Conservation (phyloP, 2,888 invertebrate species). For the Ochlodes sylvanus region DNA sequence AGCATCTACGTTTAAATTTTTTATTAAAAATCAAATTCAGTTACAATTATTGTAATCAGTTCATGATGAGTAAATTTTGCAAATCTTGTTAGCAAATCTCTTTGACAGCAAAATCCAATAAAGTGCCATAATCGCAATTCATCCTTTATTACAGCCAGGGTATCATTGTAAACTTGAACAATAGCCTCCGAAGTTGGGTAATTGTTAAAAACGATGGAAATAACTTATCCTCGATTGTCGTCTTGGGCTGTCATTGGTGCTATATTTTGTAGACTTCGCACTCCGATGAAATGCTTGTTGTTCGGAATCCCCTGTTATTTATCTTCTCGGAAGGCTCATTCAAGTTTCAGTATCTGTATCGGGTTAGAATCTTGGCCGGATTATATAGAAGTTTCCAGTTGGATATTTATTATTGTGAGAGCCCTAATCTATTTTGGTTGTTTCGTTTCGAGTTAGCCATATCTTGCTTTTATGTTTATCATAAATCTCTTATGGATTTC, state of each 20-base stretch:
- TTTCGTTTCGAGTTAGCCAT: constrained; percentile 34
- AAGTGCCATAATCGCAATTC: constrained; percentile 40
- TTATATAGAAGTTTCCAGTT: constrained; percentile 29
- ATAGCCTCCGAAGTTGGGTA: constrained; percentile 43
- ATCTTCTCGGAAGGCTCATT: constrained; percentile 34
- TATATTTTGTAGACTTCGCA: constrained; percentile 35
- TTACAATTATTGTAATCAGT: constrained; percentile 6
- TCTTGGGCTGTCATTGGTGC: constrained; percentile 33
- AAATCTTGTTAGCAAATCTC: constrained; percentile 28
- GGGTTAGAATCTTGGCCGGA: constrained; percentile 34
- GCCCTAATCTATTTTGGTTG: constrained; percentile 33
- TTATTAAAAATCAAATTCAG: not conserved
- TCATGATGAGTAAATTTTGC: not conserved
- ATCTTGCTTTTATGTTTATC: constrained; percentile 31
- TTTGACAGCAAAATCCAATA: constrained; percentile 36
- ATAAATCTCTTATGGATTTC: constrained; percentile 27
- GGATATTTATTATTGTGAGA: constrained; percentile 34
- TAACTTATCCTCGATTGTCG: constrained; percentile 38
- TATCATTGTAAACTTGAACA: constrained; percentile 44
- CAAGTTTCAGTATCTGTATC: constrained; percentile 36
- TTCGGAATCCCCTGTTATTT: constrained; percentile 34
- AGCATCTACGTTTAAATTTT: not conserved
- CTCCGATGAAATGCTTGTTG: constrained; percentile 38
- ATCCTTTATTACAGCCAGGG: constrained; percentile 38
- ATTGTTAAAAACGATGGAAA: constrained; percentile 47